phyloP scores from a whole-genome alignment of 2,113 vertebrate species.

The Eubucco bourcierii region DNA sequence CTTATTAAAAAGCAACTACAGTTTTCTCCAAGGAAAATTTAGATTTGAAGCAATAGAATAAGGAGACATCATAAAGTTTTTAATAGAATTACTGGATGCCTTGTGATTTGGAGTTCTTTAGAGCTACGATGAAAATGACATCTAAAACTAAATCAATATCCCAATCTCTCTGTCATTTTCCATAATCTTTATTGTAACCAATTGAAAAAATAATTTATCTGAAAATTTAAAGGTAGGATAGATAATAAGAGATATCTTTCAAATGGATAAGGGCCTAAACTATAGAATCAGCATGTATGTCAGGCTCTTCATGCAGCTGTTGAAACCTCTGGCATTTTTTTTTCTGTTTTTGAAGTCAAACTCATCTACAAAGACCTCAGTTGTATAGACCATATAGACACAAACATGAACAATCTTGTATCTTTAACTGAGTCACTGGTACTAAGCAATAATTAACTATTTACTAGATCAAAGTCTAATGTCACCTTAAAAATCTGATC shows the following conservation, averaged over 20 bases:
- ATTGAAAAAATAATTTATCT: not conserved
- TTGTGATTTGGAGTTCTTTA: conserved; percentile 29
- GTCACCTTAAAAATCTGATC: not conserved
- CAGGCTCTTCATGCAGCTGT: not conserved
- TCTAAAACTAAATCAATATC: conserved; percentile 31
- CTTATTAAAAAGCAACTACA: not conserved
- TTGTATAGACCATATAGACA: not conserved
- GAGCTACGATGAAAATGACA: not conserved
- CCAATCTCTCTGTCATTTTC: not conserved
- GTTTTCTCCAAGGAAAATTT: conserved; percentile 16
- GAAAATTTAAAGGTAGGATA: not conserved
- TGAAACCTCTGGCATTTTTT: not conserved
- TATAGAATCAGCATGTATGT: not conserved
- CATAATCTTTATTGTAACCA: not conserved
- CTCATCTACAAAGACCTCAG: not conserved
- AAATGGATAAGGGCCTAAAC: not conserved
- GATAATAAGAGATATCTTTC: not conserved
- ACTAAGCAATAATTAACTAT: not conserved
- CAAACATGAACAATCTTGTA: not conserved
- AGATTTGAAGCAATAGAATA: not conserved
- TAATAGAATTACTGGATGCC: conserved; percentile 34
- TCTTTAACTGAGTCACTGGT: not conserved
- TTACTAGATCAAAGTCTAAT: not conserved
- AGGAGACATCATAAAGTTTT: conserved; percentile 12
- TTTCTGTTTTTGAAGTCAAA: not conserved